Evolutionary conservation across 2,888 invertebrate species (phyloP), one percentile per base, ranked within the genome.

Genomic region (Lasiommata megera): DNA sequence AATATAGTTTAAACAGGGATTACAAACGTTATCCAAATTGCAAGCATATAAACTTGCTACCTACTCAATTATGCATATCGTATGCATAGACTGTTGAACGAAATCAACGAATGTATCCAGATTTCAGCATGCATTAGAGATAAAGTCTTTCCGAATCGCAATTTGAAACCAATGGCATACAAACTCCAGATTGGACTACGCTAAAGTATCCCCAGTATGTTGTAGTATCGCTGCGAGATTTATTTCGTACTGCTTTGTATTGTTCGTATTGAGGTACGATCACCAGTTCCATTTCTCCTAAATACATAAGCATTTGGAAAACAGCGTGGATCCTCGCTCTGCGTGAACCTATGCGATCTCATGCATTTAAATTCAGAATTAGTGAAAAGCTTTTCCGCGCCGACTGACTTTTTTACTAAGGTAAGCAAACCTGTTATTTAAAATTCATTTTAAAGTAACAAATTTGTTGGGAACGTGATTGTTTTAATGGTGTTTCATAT

Each of bases 341-440:
- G 80, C 80, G 79, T 80, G 80, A 84, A 87, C 84, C 84, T 80
- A 86, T 88, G 88, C 86, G 83, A 87, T 87, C 88, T 88, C 88
- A 89, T 89, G 89, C 89, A 89, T 89, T 89, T 89, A 89, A 89
- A 89, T 89, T 88, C 84, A 82, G 86, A 88, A 89, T 89, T 89
- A 89, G 88, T 82, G 81, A 79, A 79, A 82, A 80, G 82, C 81
- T 79, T 78, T 77, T 78, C 73, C 80, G 78, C 81, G 73, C 83
- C 82, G 72, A 79, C 79, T 73, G 77, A 78, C 71, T 83, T 69
- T 83, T 86, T 83, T 74, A 69, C 70, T 68, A 73, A 82, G 81
- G 86, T 82, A 79, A 81, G 84, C 80, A 80, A 82, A 73, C 75
- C 17, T 23, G 67, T 72, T 71, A 76, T 73, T 71, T 72, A 73